Base-by-base conservation (phyloP, 1,140 invertebrate genomes). In the Myzus persicae region DNA sequence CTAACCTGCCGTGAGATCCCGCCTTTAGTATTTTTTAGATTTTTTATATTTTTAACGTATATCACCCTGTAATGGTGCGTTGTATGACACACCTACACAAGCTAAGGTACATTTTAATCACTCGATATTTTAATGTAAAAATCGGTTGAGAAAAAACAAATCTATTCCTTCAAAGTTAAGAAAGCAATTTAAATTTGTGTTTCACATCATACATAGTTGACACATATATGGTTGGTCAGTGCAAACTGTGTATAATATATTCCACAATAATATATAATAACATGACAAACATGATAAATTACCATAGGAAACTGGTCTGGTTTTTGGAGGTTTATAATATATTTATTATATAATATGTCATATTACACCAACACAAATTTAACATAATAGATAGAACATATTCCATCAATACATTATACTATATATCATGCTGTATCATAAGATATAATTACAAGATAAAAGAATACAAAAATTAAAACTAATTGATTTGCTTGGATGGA, bases 271-370 rank as follows among this genome's bases (percentile, higher is more conserved):
- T 42, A 84, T 84, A 48, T 88, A 89, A 85, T 51, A 42, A 76
- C 90, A 91, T 38, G 38, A 44, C 40, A 76, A 91, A 91, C 54
- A 67, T 91, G 90, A 91, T 91, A 40, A 76, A 76, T 76, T 54
- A 91, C 36, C 40, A 44, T 8, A 38, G 54, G 31, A 67, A 76
- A 91, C 90, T 59, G 54, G 90, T 91, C 38, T 42, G 90, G 26
- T 38, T 24, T 36, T 26, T 38, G 7, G 84, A 87, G 24, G 8
- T 14, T 76, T 40, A 31, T 22, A 44, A 44, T 76, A 67, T 67
- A 67, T 67, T 31, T n/a, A n/a, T n/a, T 42, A 44, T 48, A 51
- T 38, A 89, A 24, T 46, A 20, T 48, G 44, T 38, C 85, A 88
- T 88, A 89, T 14, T n/a, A 9, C 44, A 26, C 51, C n/a, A 89